phyloP scores from a whole-genome alignment of 2,797 vertebrate species.

The Sebastes alutus region DNA sequence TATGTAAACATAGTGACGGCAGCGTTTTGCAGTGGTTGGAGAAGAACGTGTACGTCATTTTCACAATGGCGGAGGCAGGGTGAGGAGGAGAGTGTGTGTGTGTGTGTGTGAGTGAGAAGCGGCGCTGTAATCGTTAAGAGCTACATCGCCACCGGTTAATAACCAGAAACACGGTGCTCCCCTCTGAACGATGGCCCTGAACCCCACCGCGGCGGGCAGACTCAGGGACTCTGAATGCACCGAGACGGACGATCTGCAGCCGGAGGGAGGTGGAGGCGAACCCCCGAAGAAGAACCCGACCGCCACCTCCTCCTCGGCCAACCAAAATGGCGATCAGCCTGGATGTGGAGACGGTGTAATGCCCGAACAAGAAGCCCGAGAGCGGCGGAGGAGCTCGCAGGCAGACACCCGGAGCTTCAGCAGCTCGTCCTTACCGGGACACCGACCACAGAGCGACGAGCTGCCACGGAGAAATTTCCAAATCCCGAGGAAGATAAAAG shows the following conservation, averaged over 20 bases:
- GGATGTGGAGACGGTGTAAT: conserved; percentile 85
- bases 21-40: conserved; percentile 83
- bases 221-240: conserved; percentile 66
- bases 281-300: conserved; percentile 80
- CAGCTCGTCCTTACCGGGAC: conserved; percentile 71
- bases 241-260: conserved; percentile 54
- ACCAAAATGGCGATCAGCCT: conserved; percentile 89
- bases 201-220: conserved; percentile 77
- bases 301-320: conserved; percentile 85
- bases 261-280: conserved; percentile 65
- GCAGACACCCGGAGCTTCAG: conserved; percentile 72
- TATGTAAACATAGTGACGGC: conserved; percentile 85
- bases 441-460: conserved; percentile 73
- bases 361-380: conserved; percentile 82
- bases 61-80: conserved; percentile 88
- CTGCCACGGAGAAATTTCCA: conserved; percentile 82
- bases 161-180: no score
- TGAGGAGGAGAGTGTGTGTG: conserved; percentile 80
- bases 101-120: conserved; percentile 74
- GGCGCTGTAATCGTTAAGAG: conserved; percentile 74
- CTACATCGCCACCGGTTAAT: conserved; percentile 53
- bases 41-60: conserved; percentile 88
- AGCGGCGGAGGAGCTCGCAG: conserved; percentile 77
- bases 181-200: conserved; percentile 81
- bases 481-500: conserved; percentile 86